A percentile compares a stretch with the other conserved stretches of the same genome.
phyloP scores from a whole-genome alignment of 2,797 vertebrate species.

The Tinamus major region DNA sequence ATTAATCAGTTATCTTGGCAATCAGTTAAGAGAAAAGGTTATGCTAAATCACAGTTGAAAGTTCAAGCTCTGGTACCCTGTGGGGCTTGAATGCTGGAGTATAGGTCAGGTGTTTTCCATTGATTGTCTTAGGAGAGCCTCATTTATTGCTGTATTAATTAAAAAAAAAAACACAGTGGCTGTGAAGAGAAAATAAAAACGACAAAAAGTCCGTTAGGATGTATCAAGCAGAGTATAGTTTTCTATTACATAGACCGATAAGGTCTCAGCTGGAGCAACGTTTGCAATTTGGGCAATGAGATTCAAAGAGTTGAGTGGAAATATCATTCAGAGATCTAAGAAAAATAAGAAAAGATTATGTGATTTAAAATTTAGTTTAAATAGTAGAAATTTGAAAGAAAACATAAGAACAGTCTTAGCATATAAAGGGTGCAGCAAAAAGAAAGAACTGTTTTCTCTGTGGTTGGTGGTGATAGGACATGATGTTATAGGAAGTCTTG shows the following conservation, averaged over 20 bases:
- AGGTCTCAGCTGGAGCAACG: too few relatives aligned
- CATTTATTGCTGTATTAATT: not conserved
- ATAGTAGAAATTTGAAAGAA: not conserved
- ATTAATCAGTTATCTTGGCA: not conserved
- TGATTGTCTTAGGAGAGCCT: not conserved
- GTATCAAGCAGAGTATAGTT: too few relatives aligned
- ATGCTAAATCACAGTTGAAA: not conserved
- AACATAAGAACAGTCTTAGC: not conserved
- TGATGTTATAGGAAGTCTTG: rapidly evolving
- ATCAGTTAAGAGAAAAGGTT: not conserved
- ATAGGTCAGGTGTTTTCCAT: not conserved
- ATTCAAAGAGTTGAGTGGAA: not conserved
- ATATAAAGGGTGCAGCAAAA: not conserved
- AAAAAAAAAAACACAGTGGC: not conserved
- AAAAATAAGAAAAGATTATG: not conserved
- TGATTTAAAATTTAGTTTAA: not conserved
- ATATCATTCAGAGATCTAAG: not conserved
- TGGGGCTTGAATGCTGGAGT: not conserved
- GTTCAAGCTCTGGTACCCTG: not conserved
- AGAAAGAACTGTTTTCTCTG: not conserved
- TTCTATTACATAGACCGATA: too few relatives aligned
- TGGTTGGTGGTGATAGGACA: rapidly evolving
- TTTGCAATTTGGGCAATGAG: not conserved
- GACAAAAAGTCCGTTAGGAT: too few relatives aligned
- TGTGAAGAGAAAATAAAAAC: not conserved